These are phyloP conservation scores for Cassiopea andromeda DNA, from an alignment of 30 jellyfish, hydroid and myxozoan genomes.

Conservation along the genomic window DNA sequence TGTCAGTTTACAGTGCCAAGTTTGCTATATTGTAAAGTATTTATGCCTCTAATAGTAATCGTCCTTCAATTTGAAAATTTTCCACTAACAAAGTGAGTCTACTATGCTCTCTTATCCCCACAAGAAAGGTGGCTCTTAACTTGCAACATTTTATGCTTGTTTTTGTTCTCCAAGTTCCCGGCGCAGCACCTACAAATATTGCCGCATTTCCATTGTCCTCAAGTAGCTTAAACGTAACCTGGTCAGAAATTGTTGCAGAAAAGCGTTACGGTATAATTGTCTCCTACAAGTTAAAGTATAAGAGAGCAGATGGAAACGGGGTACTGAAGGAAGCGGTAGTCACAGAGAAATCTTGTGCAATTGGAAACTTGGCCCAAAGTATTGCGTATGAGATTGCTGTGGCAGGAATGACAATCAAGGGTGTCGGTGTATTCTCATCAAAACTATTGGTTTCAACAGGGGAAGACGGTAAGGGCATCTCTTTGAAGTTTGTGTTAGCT, in stretches of 20 bases:
- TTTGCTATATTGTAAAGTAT: too few relatives aligned
- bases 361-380: conserved; percentile 12
- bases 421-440: conserved; percentile 27
- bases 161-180: background rate
- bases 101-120: too few relatives aligned
- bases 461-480: conserved; percentile 9
- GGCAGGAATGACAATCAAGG: conserved; percentile 53
- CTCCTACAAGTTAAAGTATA: conserved; percentile 11
- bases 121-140: too few relatives aligned
- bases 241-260: conserved; percentile 34
- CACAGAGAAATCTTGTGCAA: background rate
- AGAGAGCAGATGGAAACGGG: conserved; percentile 33
- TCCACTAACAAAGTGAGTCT: too few relatives aligned
- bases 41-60: too few relatives aligned
- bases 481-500: background rate
- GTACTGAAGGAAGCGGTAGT: background rate
- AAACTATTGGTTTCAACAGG: background rate
- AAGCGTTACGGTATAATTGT: conserved; percentile 23
- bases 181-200: conserved; percentile 39
- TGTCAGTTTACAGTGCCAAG: too few relatives aligned
- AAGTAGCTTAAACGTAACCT: conserved; percentile 4
- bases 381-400: conserved; percentile 39
- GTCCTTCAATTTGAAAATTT: too few relatives aligned
- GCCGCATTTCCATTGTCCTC: conserved; percentile 20
- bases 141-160: background rate